Percentiles rank a stretch among this genome's conserved stretches.
These are phyloP conservation scores for Archilochus colubris DNA, from an alignment of 2,113 vertebrate genomes.

Conservation along the genomic window DNA sequence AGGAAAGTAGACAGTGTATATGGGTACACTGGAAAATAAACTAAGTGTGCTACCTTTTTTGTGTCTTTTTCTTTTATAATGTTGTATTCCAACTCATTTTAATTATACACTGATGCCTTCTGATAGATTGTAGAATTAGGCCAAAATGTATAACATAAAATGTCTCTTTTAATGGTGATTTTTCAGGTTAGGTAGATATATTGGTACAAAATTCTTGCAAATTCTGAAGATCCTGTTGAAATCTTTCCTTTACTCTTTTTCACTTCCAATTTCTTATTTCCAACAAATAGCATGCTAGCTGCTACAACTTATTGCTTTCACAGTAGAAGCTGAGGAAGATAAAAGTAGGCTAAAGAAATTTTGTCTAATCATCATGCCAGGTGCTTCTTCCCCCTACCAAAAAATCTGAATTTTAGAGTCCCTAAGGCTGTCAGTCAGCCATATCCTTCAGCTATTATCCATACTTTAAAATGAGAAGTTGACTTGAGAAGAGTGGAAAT, in stretches of 20 bases:
- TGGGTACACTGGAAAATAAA: neutral
- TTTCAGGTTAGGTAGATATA: neutral
- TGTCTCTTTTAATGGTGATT: neutral
- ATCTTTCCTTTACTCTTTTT: neutral
- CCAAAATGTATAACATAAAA: neutral
- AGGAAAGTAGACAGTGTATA: neutral
- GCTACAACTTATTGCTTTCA: neutral
- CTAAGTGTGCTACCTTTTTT: neutral
- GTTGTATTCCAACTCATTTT: neutral
- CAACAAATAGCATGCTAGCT: neutral
- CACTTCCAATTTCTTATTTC: neutral
- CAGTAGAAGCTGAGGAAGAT: neutral
- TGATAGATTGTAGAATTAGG: neutral
- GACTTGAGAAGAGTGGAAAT: neutral
- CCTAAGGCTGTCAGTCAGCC: neutral
- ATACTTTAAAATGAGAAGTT: neutral
- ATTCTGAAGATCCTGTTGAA: neutral
- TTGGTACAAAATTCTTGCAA: neutral
- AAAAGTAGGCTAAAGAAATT: neutral
- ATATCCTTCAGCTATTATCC: neutral
- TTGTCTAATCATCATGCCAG: neutral
- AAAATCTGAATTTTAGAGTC: neutral
- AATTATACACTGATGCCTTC: neutral
- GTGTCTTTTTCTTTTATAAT: neutral
- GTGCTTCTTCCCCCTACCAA: rapidly evolving